Evolutionary conservation across 2,888 invertebrate species (phyloP).

Genomic region (Leistus spinibarbis): DNA sequence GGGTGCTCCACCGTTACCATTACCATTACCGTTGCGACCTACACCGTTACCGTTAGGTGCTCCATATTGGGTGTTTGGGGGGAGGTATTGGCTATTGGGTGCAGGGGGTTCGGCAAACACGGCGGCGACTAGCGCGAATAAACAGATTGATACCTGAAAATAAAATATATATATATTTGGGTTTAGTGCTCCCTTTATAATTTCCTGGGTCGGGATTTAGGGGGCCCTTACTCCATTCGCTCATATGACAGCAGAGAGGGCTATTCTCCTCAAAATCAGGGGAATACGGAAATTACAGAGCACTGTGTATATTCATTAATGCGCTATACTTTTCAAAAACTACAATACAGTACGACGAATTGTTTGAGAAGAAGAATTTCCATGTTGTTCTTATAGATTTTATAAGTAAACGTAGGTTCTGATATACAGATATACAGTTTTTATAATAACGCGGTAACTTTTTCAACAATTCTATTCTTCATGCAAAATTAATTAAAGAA

Average conservation of each 20-base stretch:
- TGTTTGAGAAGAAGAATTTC: no score
- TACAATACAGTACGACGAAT: no score
- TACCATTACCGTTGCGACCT: slow-evolving; percentile 7
- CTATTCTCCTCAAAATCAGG: no score
- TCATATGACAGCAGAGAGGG: background rate
- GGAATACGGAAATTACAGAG: no score
- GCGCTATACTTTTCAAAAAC: no score
- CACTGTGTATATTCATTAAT: no score
- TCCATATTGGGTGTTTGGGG: slow-evolving; percentile 40
- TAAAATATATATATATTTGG: background rate
- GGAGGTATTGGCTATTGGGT: slow-evolving; percentile 47
- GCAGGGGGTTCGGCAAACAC: slow-evolving; percentile 42
- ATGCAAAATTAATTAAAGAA: no score
- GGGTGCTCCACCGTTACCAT: slow-evolving; percentile 8
- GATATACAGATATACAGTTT: no score
- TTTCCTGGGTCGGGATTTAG: background rate
- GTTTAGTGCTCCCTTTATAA: background rate
- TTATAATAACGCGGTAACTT: no score
- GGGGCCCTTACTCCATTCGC: background rate
- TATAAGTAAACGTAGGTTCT: no score
- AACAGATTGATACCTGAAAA: slow-evolving; percentile 18
- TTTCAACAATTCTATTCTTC: no score
- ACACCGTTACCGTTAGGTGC: slow-evolving; percentile 16
- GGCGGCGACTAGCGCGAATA: slow-evolving; percentile 10
- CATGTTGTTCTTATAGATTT: no score